Evolutionary conservation across 2,113 vertebrate species (phyloP).

Genomic region (Paramisgurnus dabryanus): DNA sequence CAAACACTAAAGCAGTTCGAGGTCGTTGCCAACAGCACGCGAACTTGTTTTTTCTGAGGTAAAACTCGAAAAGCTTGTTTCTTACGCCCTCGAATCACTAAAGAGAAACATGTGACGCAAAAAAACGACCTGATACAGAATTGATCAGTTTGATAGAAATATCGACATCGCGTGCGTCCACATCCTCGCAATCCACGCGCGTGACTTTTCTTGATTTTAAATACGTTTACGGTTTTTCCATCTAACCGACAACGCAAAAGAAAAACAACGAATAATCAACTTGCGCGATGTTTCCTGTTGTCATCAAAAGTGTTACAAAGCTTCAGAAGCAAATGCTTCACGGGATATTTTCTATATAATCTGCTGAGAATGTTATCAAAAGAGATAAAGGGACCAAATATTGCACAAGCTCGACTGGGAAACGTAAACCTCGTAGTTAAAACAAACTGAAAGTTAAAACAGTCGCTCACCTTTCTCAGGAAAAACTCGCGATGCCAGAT

Average conservation of each 20-base stretch:
- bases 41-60: not conserved
- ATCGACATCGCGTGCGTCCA: not conserved
- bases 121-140: not conserved
- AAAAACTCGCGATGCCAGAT: conserved; percentile 9
- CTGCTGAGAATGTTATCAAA: not conserved
- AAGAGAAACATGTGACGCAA: not conserved
- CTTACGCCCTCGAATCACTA: not conserved
- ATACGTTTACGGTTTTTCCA: not conserved
- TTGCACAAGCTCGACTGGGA: not conserved
- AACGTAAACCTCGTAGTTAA: conserved; percentile 1
- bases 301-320: not conserved
- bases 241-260: not conserved
- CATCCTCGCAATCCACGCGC: not conserved
- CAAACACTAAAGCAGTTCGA: conserved; percentile 10
- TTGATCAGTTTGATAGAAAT: not conserved
- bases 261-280: not conserved
- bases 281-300: not conserved
- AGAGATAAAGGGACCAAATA: not conserved
- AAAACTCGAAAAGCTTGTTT: conserved; percentile 12
- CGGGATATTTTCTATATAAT: not conserved
- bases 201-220: not conserved
- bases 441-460: conserved; percentile 28
- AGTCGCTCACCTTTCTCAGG: conserved; percentile 6
- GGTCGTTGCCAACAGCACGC: not conserved
- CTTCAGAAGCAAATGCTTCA: not conserved